Base-by-base conservation (phyloP, 2,797 vertebrate genomes). In the Paguma larvata region DNA sequence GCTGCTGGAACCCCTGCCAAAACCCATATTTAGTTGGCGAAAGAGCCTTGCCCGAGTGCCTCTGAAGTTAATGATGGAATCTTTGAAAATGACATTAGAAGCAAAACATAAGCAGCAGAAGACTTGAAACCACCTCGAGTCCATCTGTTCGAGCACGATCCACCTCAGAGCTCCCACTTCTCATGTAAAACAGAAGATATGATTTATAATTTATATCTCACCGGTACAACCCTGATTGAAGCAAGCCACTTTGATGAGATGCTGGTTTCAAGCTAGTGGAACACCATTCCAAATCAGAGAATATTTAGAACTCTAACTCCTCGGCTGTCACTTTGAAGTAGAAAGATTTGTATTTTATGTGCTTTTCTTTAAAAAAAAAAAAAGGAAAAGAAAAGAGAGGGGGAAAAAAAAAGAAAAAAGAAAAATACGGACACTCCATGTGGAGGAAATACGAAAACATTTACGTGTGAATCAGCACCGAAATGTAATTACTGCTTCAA, bases 131-230 rank as follows among this genome's bases (percentile, higher is more conserved):
- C 88, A 98, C 95, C 98, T 95, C 48, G 65, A 95, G 93, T 98
- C 97, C 97, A 97, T 98, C 97, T 98, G 98, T 95, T 98, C 18
- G 27, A 94, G 89, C 59, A 46, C 10, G 84, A 98, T 97, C 95
- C 96, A 97, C 98, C 98, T 98, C 98, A 82, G 96, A 98, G 98
- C 97, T 98, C 97, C 98, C 97, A 97, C 98, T 98, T 95, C 97
- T 97, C 97, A 98, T 98, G 98, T 99, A 98, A 98, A 98, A 98
- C 98, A 98, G 98, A 98, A 97, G 96, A 97, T 95, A 89, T 97
- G 97, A 98, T 99, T 98, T 98, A 99, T 98, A 98, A 99, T 99
- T 99, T 97, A 99, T 99, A 98, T 83, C 94, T 98, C 91, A 34
- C 97, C 53, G 62, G 97, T 96, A 72, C 97, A 96, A 96, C 93